Conservation (phyloP, 2,888 invertebrate species). For the Caenorhabditis wallacei region DNA sequence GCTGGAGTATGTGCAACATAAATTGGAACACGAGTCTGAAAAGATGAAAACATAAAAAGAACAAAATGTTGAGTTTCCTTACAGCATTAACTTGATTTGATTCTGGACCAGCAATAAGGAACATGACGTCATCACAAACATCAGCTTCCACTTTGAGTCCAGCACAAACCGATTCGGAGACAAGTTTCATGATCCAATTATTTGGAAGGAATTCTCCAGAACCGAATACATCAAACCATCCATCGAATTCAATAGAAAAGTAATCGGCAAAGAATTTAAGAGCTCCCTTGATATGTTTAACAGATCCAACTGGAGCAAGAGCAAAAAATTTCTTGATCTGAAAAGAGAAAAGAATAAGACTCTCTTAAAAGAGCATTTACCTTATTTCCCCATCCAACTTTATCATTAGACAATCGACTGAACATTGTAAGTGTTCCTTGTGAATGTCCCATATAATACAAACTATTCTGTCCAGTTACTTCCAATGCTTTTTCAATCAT, state of each 20-base stretch:
- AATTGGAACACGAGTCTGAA: slow-evolving; percentile 85
- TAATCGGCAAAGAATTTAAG: slow-evolving; percentile 76
- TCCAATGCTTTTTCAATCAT: slow-evolving; percentile 88
- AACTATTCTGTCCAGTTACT: slow-evolving; percentile 86
- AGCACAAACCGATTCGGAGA: slow-evolving; percentile 80
- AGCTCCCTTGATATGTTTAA: slow-evolving; percentile 83
- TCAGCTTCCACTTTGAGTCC: slow-evolving; percentile 66
- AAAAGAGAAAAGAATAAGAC: background rate
- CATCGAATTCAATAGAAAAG: slow-evolving; percentile 74
- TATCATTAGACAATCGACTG: slow-evolving; percentile 73
- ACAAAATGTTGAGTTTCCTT: slow-evolving; percentile 1
- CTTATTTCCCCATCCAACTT: slow-evolving; percentile 71
- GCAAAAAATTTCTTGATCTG: slow-evolving; percentile 82
- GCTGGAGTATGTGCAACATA: slow-evolving; percentile 84
- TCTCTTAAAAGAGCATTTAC: background rate
- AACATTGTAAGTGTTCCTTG: slow-evolving; percentile 85
- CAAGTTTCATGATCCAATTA: slow-evolving; percentile 75
- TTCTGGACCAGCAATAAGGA: slow-evolving; percentile 88
- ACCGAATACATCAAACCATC: slow-evolving; percentile 84
- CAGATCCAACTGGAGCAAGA: slow-evolving; percentile 81
- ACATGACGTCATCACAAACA: slow-evolving; percentile 89
- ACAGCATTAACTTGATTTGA: slow-evolving; percentile 80
- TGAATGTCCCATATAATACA: slow-evolving; percentile 93
- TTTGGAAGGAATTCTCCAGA: slow-evolving; percentile 84
- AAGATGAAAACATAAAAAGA: background rate